Evolutionary conservation across 2,797 vertebrate species (phyloP), one percentile per base, ranked within the genome.

Genomic region (Myripristis murdjan): DNA sequence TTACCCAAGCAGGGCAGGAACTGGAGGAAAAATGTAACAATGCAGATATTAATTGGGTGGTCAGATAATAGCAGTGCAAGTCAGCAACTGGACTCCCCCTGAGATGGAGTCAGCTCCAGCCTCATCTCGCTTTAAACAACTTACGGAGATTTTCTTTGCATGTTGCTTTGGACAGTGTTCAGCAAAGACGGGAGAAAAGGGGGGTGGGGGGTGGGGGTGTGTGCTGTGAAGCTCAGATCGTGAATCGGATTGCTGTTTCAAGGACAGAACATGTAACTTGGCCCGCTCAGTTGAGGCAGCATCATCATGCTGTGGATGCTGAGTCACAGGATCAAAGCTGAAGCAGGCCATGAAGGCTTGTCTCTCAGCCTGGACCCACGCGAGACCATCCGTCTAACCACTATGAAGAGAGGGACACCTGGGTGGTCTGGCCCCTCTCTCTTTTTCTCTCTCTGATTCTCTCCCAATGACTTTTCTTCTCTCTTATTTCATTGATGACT

Each of bases 361-460:
- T 61, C 54, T 64, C 57, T 64, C 69, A 64, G 33, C 37, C 8
- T 20, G 23, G 23, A 82, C 66, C 52, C 63, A 64, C 49, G 64
- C 75, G 49, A 56, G 20, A 76, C 56, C 67, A 85, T 90, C 83
- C 79, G 80, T 91, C 84, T 84, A 35, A 24, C 55, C 57, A 77
- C 75, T 75, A 79, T 81, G 77, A 85, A 73, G 64, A 82, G 72
- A 64, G 33, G 43, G 63, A 91, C 81, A 92, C 84, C 82, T 96
- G 96, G 97, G 97, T 98, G 97, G 96, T 97, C 97, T 87, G 66
- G 26, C 39, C 55, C 26, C 64, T 63, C 47, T 85, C 75, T 82
- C 77, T 90, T 87, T 91, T 85, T 70, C 86, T 91, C 90, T 20
- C 58, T 56, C 51, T 66, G 43, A 23, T 52, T 68, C 69, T 69